Conservation (phyloP, 1,140 invertebrate genomes). For the Drosophila athabasca region DNA sequence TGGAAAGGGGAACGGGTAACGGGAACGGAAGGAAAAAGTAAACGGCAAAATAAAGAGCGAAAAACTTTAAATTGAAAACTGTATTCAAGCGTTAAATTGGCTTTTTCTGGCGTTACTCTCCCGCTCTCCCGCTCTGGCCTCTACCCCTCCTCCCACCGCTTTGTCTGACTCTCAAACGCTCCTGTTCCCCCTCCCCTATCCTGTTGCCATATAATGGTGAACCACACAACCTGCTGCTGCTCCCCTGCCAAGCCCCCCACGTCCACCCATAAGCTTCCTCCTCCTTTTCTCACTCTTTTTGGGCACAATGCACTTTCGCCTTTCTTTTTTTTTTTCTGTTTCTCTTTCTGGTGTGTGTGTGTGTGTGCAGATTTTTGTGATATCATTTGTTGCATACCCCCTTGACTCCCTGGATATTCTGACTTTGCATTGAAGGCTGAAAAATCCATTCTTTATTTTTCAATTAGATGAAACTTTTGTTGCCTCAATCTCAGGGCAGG, state of each 20-base stretch:
- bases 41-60: slow-evolving; percentile 62
- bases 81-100: slow-evolving; percentile 82
- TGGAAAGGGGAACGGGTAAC: no score
- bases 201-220: neutral
- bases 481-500: no score
- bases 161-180: neutral
- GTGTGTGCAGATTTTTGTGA: neutral
- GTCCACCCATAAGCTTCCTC: no score
- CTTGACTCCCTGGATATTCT: no score
- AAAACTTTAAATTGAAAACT: slow-evolving; percentile 83
- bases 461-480: no score
- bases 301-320: slow-evolving; percentile 15
- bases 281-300: neutral
- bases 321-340: neutral
- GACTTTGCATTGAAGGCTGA: no score
- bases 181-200: neutral
- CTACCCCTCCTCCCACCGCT: slow-evolving; percentile 1
- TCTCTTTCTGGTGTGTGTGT: no score
- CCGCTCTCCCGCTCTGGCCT: slow-evolving; percentile 24
- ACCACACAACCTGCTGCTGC: slow-evolving; percentile 14
- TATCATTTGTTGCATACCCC: neutral
- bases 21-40: slow-evolving; percentile 5
- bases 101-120: slow-evolving; percentile 63
- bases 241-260: no score
- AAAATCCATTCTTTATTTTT: no score